Percentiles rank a stretch among this genome's conserved stretches.
Evolutionary conservation across 2,888 invertebrate genomes (phyloP).

Genomic region (Scelioninae gen. 1): DNA sequence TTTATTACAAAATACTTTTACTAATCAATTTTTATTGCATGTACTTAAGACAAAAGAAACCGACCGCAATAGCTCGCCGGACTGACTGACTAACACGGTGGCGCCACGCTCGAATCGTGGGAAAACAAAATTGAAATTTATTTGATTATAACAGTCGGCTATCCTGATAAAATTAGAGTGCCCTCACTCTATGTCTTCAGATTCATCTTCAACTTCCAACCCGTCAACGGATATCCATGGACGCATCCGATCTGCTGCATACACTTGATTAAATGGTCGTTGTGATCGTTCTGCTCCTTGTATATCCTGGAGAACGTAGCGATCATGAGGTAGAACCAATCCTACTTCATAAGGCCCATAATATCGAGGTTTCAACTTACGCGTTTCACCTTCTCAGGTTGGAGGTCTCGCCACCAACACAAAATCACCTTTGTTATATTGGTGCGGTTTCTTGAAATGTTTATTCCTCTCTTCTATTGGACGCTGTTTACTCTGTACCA

Average conservation of each 20-base stretch:
- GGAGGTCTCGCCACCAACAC: slow-evolving; percentile 6
- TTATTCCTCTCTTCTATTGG: background rate
- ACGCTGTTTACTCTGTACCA: background rate
- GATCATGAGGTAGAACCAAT: slow-evolving; percentile 9
- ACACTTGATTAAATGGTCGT: slow-evolving; percentile 20
- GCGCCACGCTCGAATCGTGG: background rate
- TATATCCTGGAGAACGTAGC: slow-evolving; percentile 16
- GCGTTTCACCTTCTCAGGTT: slow-evolving; percentile 10
- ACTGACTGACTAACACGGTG: background rate
- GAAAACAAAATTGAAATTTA: background rate
- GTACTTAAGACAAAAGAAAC: too few species aligned
- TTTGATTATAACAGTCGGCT: slow-evolving; percentile 6
- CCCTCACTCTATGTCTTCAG: slow-evolving; percentile 16
- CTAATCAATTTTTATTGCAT: too few species aligned
- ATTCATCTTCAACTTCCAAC: background rate
- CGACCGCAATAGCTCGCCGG: too few species aligned
- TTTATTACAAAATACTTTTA: too few species aligned
- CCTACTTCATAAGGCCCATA: slow-evolving; percentile 21
- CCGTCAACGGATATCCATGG: slow-evolving; percentile 16
- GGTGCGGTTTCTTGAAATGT: background rate
- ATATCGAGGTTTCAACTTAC: slow-evolving; percentile 5
- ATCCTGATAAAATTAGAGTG: slow-evolving; percentile 16
- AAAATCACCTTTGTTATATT: slow-evolving; percentile 1
- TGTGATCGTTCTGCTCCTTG: slow-evolving; percentile 7
- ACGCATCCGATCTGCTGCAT: slow-evolving; percentile 25